Percentiles rank a stretch among this genome's conserved stretches.
Evolutionary conservation across 1,140 invertebrate genomes (phyloP).

Genomic region (Apolygus lucorum): DNA sequence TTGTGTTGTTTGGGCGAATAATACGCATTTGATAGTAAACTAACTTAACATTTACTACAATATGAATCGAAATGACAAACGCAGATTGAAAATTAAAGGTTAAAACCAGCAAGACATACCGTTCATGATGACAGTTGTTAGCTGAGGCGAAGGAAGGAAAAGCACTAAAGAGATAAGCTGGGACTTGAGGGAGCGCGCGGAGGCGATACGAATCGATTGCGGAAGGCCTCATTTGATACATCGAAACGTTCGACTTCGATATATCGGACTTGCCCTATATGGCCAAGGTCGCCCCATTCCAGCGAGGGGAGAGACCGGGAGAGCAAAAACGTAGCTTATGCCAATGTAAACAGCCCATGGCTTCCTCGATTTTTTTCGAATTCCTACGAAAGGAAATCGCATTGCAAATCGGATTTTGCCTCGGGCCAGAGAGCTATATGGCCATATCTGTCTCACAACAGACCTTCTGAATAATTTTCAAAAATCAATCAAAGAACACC

Average conservation of each 20-base stretch:
- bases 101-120: background rate
- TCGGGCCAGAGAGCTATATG: too few relatives aligned
- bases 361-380: too few relatives aligned
- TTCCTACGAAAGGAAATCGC: too few relatives aligned
- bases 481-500: too few relatives aligned
- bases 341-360: too few relatives aligned
- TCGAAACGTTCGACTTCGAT: background rate
- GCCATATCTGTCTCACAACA: too few relatives aligned
- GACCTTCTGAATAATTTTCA: too few relatives aligned
- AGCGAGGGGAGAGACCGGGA: too few relatives aligned
- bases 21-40: background rate
- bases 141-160: background rate
- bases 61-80: background rate
- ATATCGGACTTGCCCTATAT: background rate
- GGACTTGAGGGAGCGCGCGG: background rate
- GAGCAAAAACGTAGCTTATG: too few relatives aligned
- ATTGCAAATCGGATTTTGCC: too few relatives aligned
- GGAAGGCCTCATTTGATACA: background rate
- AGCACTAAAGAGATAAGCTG: background rate
- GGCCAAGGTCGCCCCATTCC: background rate
- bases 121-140: background rate
- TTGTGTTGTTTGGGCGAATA: too few relatives aligned
- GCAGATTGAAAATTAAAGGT: background rate
- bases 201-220: background rate
- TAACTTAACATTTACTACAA: background rate